Conservation (phyloP, 2,888 invertebrate genomes). For the Dexiosoma caninum region DNA sequence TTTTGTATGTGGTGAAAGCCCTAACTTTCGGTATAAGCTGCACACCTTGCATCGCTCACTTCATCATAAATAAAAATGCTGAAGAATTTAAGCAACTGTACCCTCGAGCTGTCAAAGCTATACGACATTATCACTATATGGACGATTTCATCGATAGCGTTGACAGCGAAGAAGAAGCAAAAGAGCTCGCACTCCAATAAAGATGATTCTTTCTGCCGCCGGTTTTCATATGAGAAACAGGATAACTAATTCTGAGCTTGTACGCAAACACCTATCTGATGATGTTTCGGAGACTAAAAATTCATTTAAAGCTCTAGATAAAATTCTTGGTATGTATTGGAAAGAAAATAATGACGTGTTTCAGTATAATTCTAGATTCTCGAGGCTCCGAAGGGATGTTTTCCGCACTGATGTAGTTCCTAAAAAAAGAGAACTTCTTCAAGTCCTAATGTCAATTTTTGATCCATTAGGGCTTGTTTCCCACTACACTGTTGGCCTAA, state of each 20-base stretch:
- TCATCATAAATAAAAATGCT: slow-evolving; percentile 24
- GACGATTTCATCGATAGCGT: slow-evolving; percentile 32
- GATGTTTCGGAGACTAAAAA: background rate
- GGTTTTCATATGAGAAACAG: background rate
- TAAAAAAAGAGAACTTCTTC: background rate
- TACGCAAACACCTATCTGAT: background rate
- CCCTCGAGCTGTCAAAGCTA: background rate
- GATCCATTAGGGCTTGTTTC: background rate
- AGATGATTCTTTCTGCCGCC: too few relatives aligned
- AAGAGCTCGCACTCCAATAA: too few relatives aligned
- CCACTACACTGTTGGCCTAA: too few relatives aligned
- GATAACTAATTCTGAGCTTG: background rate
- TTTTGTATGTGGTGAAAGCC: slow-evolving; percentile 53
- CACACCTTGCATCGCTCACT: slow-evolving; percentile 58
- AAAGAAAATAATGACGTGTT: background rate
- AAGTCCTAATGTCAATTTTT: too few relatives aligned
- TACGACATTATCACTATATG: background rate
- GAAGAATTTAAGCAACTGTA: background rate
- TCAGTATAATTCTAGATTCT: background rate
- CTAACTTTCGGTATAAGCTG: slow-evolving; percentile 50
- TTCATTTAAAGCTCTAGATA: background rate
- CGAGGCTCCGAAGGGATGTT: background rate
- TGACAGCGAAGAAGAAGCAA: background rate
- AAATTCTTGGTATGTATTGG: background rate
- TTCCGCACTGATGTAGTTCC: background rate